Evolutionary conservation across 2,113 vertebrate genomes (phyloP).

Genomic region (Pardalotus punctatus): DNA sequence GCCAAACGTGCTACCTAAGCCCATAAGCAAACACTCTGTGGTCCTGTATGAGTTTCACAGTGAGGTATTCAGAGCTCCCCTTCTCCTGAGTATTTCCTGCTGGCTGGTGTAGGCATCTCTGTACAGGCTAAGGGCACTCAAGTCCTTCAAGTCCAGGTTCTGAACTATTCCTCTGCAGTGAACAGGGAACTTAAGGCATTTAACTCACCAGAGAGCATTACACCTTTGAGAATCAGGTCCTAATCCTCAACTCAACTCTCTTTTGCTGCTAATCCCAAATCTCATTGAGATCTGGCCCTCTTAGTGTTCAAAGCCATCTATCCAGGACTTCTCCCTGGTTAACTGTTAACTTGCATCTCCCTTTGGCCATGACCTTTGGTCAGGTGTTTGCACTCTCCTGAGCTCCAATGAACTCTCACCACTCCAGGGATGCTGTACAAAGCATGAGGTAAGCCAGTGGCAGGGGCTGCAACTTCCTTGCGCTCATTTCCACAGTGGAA

Average conservation of each 20-base stretch:
- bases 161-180: background rate
- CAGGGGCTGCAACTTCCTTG: background rate
- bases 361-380: background rate
- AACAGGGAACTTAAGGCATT: background rate
- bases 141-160: background rate
- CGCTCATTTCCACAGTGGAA: background rate
- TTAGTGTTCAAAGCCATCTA: background rate
- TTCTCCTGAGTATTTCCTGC: background rate
- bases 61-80: background rate
- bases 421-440: background rate
- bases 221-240: background rate
- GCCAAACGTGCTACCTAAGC: background rate
- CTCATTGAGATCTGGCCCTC: background rate
- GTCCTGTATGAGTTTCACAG: background rate
- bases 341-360: constrained; percentile 9
- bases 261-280: background rate
- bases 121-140: background rate
- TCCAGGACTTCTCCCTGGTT: background rate
- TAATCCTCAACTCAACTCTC: background rate
- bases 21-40: background rate
- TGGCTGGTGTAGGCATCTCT: background rate
- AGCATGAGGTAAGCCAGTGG: background rate
- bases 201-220: background rate
- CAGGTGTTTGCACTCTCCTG: background rate
- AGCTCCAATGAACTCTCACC: background rate